phyloP scores from a whole-genome alignment of 1,140 invertebrate species.

The Sycophaga agraensis region DNA sequence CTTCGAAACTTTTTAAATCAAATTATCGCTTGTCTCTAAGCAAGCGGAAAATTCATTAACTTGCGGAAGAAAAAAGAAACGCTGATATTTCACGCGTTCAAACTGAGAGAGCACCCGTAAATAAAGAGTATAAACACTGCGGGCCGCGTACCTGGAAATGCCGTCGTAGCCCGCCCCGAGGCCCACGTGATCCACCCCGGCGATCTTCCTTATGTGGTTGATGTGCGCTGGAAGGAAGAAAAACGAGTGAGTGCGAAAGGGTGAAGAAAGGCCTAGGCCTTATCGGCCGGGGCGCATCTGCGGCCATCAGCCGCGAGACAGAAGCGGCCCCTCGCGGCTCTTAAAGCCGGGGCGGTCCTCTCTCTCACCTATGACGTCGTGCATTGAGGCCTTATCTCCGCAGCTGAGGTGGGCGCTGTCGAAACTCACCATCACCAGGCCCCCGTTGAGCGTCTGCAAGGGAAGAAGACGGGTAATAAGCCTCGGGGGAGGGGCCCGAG shows the following conservation, averaged over 20 bases:
- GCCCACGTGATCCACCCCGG: conserved; percentile 69
- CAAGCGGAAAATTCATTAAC: no score
- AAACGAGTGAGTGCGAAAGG: no score
- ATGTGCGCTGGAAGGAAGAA: conserved; percentile 86
- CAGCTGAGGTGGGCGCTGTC: conserved; percentile 67
- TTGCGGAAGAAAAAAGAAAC: neutral
- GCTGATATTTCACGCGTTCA: neutral
- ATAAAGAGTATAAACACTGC: neutral
- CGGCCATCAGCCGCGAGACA: no score
- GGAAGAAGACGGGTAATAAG: conserved; percentile 6
- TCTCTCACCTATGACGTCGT: conserved; percentile 65
- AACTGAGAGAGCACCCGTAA: neutral
- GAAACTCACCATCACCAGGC: conserved; percentile 90
- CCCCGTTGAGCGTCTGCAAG: conserved; percentile 68
- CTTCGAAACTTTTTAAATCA: no score
- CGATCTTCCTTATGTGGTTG: conserved; percentile 75
- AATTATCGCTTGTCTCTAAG: no score
- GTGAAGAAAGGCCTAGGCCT: no score
- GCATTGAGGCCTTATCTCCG: conserved; percentile 58
- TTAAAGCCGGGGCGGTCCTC: no score
- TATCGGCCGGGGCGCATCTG: no score
- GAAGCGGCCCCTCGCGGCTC: no score
- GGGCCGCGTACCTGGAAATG: conserved; percentile 56
- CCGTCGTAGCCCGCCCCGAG: conserved; percentile 66
- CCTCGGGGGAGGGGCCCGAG: neutral